Evolutionary conservation across 2,888 invertebrate species (phyloP), one percentile per base, ranked within the genome.

Genomic region (Microchrysa polita): DNA sequence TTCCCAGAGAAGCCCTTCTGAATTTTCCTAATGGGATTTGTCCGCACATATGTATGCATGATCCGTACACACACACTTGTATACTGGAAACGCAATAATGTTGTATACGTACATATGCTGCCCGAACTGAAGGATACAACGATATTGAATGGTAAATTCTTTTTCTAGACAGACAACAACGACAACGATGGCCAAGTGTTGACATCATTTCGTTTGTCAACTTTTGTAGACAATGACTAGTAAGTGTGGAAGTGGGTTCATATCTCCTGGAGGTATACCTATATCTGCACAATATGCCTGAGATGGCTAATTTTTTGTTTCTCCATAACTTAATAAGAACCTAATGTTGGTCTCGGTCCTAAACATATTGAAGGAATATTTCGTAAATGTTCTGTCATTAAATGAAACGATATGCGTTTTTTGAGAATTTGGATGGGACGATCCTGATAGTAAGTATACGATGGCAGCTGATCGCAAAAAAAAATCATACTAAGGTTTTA

Each of bases 241-340:
- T n/a, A n/a, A n/a, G n/a, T n/a, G n/a, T n/a, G n/a, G n/a, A n/a
- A n/a, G n/a, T n/a, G n/a, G n/a, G 20, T 44, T 42, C 63, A 63
- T 44, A 63, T 63, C 63, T 18, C n/a, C 23, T 63, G 63, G 14
- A 18, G 10, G 20, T 18, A 9, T 44, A 1, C 63, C 42, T 63
- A 20, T 34, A 34, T 34, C 27, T 34, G 27, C 27, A 34, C 27
- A 7, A 34, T 34, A 34, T 34, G 27, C 74, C 75, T 75, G 75
- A 75, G 75, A 67, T 74, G 72, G 75, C 75, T 75, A 75, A 75
- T 75, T 75, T 75, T 75, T 75, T 75, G 75, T 74, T 67, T 75
- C 72, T 75, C n/a, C 75, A 75, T 74, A 75, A 74, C 74, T 75
- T 75, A 75, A 75, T 75, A 75, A 75, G 74, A 72, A 67, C 67